Conservation (phyloP, 2,888 invertebrate species). For the Linnaemya vulpina region DNA sequence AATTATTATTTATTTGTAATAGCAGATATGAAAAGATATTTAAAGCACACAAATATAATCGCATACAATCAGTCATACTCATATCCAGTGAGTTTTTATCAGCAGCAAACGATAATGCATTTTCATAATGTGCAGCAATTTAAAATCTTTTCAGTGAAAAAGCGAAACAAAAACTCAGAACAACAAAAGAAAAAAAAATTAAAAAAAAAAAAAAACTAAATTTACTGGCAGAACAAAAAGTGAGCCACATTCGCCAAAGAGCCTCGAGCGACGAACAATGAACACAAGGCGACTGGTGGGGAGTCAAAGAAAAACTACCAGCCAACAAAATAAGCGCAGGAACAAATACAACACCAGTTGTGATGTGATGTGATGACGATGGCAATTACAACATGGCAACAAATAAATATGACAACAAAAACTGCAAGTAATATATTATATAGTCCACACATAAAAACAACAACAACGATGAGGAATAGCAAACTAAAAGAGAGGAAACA, state of each 20-base stretch:
- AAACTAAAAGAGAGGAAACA: neutral
- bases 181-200: neutral
- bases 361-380: slow-evolving; percentile 68
- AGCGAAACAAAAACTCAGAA: neutral
- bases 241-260: slow-evolving; percentile 67
- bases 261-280: slow-evolving; percentile 66
- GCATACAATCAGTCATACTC: neutral
- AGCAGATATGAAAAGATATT: slow-evolving; percentile 7
- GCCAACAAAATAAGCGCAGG: slow-evolving; percentile 9
- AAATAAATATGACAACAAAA: slow-evolving; percentile 47
- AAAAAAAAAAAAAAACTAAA: slow-evolving; percentile 5
- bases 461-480: neutral
- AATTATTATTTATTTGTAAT: slow-evolving; percentile 7
- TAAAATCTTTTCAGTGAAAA: slow-evolving; percentile 57
- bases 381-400: slow-evolving; percentile 69
- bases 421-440: slow-evolving; percentile 16
- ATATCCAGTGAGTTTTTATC: slow-evolving; percentile 48
- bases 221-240: slow-evolving; percentile 27
- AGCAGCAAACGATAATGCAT: slow-evolving; percentile 65
- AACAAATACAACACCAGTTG: slow-evolving; percentile 53
- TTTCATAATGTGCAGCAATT: slow-evolving; percentile 69
- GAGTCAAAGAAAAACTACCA: slow-evolving; percentile 38
- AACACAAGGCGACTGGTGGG: slow-evolving; percentile 64
- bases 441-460: neutral
- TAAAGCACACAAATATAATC: neutral